These are phyloP conservation scores for Lysiphlebus fabarum DNA, from an alignment of 1,140 invertebrate species.

Conservation along the genomic window DNA sequence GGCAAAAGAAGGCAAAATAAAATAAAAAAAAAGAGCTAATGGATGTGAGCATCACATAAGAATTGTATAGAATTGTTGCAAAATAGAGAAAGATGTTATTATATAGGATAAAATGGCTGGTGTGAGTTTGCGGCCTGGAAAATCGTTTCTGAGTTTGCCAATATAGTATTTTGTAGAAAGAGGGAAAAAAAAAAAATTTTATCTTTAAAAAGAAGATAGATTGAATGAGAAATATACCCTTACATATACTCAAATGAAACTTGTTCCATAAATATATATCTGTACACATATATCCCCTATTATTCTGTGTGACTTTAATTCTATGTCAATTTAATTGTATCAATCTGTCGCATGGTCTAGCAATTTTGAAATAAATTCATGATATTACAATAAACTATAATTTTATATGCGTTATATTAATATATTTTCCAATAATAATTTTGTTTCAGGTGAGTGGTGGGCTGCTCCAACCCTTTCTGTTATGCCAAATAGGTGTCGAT, in stretches of 20 bases:
- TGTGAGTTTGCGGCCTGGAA: constrained; percentile 39
- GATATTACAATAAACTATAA: no score
- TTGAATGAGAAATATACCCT: no score
- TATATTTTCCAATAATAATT: no score
- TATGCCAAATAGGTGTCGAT: constrained; percentile 58
- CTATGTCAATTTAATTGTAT: no score
- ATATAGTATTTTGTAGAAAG: constrained; percentile 25
- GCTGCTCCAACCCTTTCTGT: constrained; percentile 53
- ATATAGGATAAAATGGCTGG: constrained; percentile 34
- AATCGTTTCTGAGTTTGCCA: constrained; percentile 44
- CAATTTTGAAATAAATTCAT: no score
- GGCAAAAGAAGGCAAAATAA: constrained; percentile 10
- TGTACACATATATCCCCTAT: no score
- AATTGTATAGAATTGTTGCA: constrained; percentile 8
- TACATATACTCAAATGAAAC: no score
- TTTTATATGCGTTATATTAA: no score
- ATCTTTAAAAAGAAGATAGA: neutral
- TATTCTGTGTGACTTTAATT: no score
- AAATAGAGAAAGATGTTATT: constrained; percentile 3
- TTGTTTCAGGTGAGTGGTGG: constrained; percentile 55
- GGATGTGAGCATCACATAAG: constrained; percentile 16
- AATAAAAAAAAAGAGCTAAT: constrained; percentile 16
- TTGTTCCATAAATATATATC: no score
- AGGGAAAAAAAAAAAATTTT: constrained; percentile 10
- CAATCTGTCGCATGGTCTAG: no score